Conservation (phyloP, 1,140 invertebrate genomes). For the Drosophila leontia region DNA sequence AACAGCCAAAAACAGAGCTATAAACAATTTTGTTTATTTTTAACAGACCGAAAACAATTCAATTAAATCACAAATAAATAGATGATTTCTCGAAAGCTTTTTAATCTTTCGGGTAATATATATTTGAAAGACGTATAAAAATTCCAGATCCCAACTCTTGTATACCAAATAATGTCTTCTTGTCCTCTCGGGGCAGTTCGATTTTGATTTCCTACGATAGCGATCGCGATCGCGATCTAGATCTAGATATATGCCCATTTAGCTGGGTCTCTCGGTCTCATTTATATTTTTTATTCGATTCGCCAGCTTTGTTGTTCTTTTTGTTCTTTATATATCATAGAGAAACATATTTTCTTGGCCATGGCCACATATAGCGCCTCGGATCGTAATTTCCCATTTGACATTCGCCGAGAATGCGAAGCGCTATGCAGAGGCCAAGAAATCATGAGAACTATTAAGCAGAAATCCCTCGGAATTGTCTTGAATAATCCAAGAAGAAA, state of each 20-base stretch:
- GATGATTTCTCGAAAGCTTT: conserved; percentile 68
- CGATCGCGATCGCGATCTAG: neutral
- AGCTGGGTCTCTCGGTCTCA: conserved; percentile 17
- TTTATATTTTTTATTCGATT: conserved; percentile 55
- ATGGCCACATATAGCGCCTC: conserved; percentile 49
- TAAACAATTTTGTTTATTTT: conserved; percentile 72
- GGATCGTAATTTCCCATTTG: conserved; percentile 50
- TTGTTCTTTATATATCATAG: conserved; percentile 11
- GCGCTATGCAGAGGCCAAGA: conserved; percentile 36
- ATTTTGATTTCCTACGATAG: conserved; percentile 33
- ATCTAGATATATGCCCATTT: neutral
- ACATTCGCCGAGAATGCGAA: conserved; percentile 47
- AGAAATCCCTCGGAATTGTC: neutral
- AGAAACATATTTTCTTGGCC: conserved; percentile 50
- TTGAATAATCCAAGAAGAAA: neutral
- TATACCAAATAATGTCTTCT: conserved; percentile 1
- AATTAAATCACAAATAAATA: conserved; percentile 83
- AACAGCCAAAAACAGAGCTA: conserved; percentile 25
- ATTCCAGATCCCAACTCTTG: conserved; percentile 1
- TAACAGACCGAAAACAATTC: conserved; percentile 70
- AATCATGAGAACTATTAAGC: conserved; percentile 43
- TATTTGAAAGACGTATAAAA: conserved; percentile 26
- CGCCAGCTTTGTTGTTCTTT: conserved; percentile 26
- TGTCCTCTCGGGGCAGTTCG: conserved; percentile 15
- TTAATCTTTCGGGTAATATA: conserved; percentile 49